Percentiles rank a stretch among this genome's conserved stretches.
phyloP scores from a whole-genome alignment of 2,113 vertebrate species.

The Tinamus guttatus region DNA sequence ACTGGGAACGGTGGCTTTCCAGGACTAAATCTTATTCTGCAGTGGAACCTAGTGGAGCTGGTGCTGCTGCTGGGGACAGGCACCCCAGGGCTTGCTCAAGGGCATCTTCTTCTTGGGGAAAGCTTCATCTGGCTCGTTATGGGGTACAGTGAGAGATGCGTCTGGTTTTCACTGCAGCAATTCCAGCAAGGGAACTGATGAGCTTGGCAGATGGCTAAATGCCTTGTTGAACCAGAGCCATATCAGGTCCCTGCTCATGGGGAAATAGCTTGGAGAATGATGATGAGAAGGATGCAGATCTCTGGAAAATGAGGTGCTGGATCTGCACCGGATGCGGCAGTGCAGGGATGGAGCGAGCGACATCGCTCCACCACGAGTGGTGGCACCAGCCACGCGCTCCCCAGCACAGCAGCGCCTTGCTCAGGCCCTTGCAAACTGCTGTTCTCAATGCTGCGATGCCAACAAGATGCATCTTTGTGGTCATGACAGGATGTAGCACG shows the following conservation, averaged over 20 bases:
- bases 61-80: background rate
- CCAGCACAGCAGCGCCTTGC: background rate
- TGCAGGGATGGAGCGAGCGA: background rate
- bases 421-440: background rate
- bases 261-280: background rate
- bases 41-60: background rate
- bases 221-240: slow-evolving; percentile 50
- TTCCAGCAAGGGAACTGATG: background rate
- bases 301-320: background rate
- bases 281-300: background rate
- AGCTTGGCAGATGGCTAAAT: slow-evolving; percentile 38
- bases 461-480: background rate
- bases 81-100: too few species aligned
- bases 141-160: background rate
- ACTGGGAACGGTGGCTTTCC: background rate
- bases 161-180: background rate
- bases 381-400: background rate
- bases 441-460: background rate
- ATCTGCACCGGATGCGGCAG: background rate
- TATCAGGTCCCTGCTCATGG: accelerated
- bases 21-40: background rate
- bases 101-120: background rate
- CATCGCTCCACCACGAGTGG: background rate
- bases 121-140: accelerated
- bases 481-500: too few species aligned